Conservation (phyloP, 2,888 invertebrate species). For the Athripsodes cinereus region DNA sequence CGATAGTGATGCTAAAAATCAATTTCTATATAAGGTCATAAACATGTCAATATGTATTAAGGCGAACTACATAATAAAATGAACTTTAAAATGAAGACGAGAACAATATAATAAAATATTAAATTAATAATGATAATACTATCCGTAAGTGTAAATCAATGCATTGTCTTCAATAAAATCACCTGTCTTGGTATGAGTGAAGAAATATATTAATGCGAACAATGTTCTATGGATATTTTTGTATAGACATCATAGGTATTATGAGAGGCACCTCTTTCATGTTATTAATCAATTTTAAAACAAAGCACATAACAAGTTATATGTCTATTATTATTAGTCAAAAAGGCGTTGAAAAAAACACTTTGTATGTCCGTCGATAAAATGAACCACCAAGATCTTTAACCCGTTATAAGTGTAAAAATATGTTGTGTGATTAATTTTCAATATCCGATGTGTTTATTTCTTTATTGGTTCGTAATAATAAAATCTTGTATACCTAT, state of each 20-base stretch:
- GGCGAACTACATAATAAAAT: neutral
- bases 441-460: no score
- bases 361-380: constrained; percentile 19
- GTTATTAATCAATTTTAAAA: constrained; percentile 15
- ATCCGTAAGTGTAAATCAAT: neutral
- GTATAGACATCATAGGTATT: neutral
- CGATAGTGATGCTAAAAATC: neutral
- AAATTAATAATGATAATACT: neutral
- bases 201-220: neutral
- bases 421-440: no score
- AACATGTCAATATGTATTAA: neutral
- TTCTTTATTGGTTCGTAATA: no score
- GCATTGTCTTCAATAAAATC: neutral
- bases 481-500: no score
- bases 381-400: constrained; percentile 11
- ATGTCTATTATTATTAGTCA: constrained; percentile 14
- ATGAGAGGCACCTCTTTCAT: constrained; percentile 3
- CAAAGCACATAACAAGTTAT: constrained; percentile 12
- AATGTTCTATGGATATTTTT: neutral
- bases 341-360: constrained; percentile 21
- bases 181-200: neutral
- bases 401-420: no score
- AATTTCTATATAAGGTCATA: neutral
- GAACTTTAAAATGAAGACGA: neutral
- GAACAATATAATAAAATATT: neutral